These are phyloP conservation scores for Cottoperca gobio DNA, from an alignment of 2,797 vertebrate species.

Conservation along the genomic window DNA sequence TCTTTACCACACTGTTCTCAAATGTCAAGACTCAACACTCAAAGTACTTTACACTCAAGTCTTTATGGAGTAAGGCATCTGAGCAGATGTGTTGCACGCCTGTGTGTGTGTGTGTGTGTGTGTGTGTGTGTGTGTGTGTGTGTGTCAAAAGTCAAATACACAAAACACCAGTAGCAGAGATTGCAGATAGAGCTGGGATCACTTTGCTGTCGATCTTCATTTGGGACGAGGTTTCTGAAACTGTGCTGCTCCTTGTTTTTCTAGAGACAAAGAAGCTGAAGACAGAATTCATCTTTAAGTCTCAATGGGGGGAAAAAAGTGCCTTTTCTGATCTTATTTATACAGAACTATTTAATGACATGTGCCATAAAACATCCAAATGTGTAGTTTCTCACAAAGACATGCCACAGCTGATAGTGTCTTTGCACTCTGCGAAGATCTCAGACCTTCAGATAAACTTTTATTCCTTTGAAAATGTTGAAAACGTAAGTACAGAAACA, in stretches of 20 bases:
- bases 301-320: no score
- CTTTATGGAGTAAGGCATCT: conserved; percentile 2
- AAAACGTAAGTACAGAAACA: neutral
- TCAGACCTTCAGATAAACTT: neutral
- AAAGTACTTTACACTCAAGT: neutral
- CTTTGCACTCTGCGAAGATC: neutral
- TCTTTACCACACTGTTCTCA: neutral
- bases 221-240: conserved; percentile 27
- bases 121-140: no score
- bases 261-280: no score
- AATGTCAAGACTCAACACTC: conserved; percentile 3
- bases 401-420: no score
- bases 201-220: conserved; percentile 24
- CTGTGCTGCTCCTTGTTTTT: conserved; percentile 13
- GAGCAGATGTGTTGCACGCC: neutral
- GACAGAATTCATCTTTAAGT: no score
- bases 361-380: no score
- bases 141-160: no score
- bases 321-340: no score
- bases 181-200: conserved; percentile 7
- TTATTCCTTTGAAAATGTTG: neutral
- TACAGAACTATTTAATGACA: no score
- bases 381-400: no score
- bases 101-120: neutral
- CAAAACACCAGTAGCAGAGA: neutral